These are phyloP conservation scores for Bilobella aurantiaca DNA, from an alignment of 1,140 invertebrate genomes.

Conservation along the genomic window DNA sequence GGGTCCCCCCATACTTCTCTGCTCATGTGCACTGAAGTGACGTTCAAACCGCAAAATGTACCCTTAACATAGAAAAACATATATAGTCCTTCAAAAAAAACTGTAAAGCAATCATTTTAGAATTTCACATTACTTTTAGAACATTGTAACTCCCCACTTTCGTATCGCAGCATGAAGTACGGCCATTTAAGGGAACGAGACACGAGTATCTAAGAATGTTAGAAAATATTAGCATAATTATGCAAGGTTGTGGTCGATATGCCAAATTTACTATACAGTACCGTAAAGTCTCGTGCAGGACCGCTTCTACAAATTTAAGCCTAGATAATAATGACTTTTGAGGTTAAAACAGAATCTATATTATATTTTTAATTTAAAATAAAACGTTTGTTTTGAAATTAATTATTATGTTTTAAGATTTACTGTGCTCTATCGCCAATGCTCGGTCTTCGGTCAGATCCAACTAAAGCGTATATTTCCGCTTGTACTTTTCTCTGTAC, in stretches of 20 bases:
- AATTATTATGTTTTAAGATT: conserved; percentile 33
- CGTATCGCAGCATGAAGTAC: background rate
- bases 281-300: conserved; percentile 1
- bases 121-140: background rate
- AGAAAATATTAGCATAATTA: background rate
- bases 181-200: background rate
- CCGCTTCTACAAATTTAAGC: background rate
- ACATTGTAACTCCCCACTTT: background rate
- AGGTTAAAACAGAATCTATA: background rate
- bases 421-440: conserved; percentile 58
- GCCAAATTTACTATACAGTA: background rate
- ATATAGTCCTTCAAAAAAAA: background rate
- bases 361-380: background rate
- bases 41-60: conserved; percentile 12
- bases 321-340: conserved; percentile 6
- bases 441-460: conserved; percentile 52
- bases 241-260: background rate
- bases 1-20: conserved; percentile 37
- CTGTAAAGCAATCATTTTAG: background rate
- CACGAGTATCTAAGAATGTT: background rate
- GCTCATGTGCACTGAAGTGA: conserved; percentile 37
- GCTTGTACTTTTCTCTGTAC: conserved; percentile 42
- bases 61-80: conserved; percentile 12
- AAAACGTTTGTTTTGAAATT: background rate
- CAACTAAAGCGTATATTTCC: conserved; percentile 52